These are phyloP conservation scores for Phalangium opilio DNA, from an alignment of 2,888 invertebrate species.

Conservation along the genomic window DNA sequence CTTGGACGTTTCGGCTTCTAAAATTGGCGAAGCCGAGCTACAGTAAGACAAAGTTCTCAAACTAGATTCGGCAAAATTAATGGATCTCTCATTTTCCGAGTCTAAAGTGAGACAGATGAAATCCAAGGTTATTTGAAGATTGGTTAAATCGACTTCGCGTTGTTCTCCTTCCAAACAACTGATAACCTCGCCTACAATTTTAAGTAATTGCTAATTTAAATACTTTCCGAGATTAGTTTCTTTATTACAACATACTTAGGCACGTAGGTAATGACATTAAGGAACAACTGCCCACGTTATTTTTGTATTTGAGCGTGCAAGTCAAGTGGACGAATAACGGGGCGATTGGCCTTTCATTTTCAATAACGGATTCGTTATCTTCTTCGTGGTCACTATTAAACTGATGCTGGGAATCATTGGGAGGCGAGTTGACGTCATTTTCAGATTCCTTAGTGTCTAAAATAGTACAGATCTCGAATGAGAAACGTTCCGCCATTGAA, in stretches of 20 bases:
- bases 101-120: conserved; percentile 49
- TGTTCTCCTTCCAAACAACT: conserved; percentile 16
- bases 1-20: conserved; percentile 12
- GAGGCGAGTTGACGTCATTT: conserved; percentile 6
- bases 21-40: conserved; percentile 33
- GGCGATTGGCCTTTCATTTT: conserved; percentile 13
- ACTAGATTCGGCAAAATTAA: conserved; percentile 4
- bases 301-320: conserved; percentile 36
- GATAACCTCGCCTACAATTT: conserved; percentile 16
- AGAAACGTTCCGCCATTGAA: too few species aligned
- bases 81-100: conserved; percentile 20
- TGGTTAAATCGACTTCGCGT: conserved; percentile 35
- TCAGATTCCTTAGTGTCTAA: conserved; percentile 4
- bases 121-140: conserved; percentile 43
- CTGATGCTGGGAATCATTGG: conserved; percentile 11
- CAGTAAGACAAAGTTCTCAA: conserved; percentile 35
- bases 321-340: conserved; percentile 45
- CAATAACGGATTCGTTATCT: too few species aligned
- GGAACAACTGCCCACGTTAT: conserved; percentile 34
- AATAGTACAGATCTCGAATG: too few species aligned
- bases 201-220: conserved; percentile 1
- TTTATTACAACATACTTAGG: conserved; percentile 37
- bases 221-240: conserved; percentile 7
- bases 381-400: too few species aligned
- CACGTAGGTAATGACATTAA: conserved; percentile 42